phyloP scores from a whole-genome alignment of 2,888 invertebrate genomes.

The Drosophila emarginata region DNA sequence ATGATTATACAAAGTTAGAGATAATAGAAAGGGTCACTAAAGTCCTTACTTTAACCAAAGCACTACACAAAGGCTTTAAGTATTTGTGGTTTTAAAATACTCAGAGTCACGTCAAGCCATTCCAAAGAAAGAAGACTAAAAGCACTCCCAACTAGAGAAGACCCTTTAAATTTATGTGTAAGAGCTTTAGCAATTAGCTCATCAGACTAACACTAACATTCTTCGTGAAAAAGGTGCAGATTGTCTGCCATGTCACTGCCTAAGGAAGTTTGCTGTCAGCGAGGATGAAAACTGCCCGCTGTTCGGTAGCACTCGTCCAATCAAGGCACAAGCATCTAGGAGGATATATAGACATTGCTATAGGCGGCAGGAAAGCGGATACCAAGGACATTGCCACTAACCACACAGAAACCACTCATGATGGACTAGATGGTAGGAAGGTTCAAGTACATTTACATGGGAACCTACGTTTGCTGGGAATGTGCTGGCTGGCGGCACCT shows the following conservation, averaged over 20 bases:
- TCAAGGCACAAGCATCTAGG: neutral
- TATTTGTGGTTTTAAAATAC: no score
- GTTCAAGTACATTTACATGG: no score
- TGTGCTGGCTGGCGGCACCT: neutral
- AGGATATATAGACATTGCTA: neutral
- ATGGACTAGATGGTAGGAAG: neutral
- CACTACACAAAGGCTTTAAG: no score
- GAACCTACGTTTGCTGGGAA: neutral
- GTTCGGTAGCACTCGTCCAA: neutral
- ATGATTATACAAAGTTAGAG: no score
- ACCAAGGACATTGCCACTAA: neutral
- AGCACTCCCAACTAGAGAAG: neutral
- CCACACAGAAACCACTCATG: neutral
- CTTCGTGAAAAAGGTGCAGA: neutral
- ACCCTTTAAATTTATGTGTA: neutral
- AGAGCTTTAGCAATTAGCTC: neutral
- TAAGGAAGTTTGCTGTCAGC: neutral
- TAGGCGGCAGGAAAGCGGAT: neutral
- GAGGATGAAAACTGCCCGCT: neutral
- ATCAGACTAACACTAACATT: neutral
- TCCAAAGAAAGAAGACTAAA: neutral
- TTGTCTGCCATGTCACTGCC: neutral
- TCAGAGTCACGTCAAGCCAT: no score
- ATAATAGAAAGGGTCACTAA: no score
- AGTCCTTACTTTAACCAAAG: no score